Base-by-base conservation (phyloP, 2,888 invertebrate genomes). In the Myathropa florea region DNA sequence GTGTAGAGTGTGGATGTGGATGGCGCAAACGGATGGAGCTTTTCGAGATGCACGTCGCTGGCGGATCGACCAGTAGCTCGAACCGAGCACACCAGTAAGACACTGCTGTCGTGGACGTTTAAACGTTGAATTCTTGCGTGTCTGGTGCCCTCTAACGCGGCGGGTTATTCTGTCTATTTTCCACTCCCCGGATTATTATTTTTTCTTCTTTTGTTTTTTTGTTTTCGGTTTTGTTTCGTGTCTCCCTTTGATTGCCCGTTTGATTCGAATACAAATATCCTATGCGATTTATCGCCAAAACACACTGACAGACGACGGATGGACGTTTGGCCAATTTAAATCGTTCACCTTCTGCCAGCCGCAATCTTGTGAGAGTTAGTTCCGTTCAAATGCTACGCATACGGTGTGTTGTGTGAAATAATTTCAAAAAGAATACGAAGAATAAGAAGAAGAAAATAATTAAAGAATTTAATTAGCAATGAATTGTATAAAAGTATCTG, bases 31-130 rank as follows among this genome's bases (percentile, higher is more conserved):
- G 55, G 65, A 64, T 83, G 86, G 83, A 86, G 86, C 86, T 86
- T 86, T 86, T 30, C 63, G 61, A 83, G 83, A 83, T 86, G 86
- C 83, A 86, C 46, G 82, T 82, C 65, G 83, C 75, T 82, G 83
- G 55, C 59, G 53, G 70, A 79, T 79, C 83, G 75, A 83, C 75
- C 78, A 64, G 67, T 75, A 78, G 71, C 75, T 78, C 86, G 65
- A 78, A 46, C 75, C 75, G 33, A 77, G 77, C 72, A 72, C 77
- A 78, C 68, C 81, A 86, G 86, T 86, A 70, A 86, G 83, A 79
- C 78, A 67, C 78, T 86, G 86, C 83, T 83, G 86, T 83, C 86
- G 86, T 86, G 86, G 86, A 83, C 75, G 78, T 83, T 79, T 53
- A 59, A 67, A 86, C 83, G 83, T 65, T 30, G 57, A 65, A 55